Percentiles rank a stretch among this genome's conserved stretches.
Evolutionary conservation across 1,140 invertebrate genomes (phyloP).

Genomic region (Psilanteris sp.): DNA sequence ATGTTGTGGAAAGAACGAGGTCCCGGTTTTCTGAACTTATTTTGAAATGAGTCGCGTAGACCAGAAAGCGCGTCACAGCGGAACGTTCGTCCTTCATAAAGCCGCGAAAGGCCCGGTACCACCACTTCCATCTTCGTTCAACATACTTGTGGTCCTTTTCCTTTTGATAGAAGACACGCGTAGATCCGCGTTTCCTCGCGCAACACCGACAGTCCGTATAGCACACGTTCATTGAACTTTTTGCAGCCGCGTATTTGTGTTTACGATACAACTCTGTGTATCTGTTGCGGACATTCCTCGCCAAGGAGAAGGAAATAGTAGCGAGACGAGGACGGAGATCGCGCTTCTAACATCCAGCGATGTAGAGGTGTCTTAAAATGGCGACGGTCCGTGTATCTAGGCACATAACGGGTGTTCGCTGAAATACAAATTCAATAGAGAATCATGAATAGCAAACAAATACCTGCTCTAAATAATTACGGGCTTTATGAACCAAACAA

Average conservation of each 20-base stretch:
- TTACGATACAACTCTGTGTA: slow-evolving; percentile 61
- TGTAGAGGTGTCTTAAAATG: slow-evolving; percentile 63
- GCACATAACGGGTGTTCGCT: slow-evolving; percentile 53
- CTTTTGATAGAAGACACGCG: slow-evolving; percentile 47
- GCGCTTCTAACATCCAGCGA: slow-evolving; percentile 44
- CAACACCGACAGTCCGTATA: slow-evolving; percentile 37
- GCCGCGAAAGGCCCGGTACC: slow-evolving; percentile 49
- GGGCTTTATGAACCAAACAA: too few species aligned
- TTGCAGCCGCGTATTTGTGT: slow-evolving; percentile 59
- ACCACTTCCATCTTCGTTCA: slow-evolving; percentile 25
- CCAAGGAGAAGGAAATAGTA: slow-evolving; percentile 46
- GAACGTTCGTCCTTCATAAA: slow-evolving; percentile 46
- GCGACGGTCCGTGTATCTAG: slow-evolving; percentile 60
- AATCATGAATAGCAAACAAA: too few species aligned
- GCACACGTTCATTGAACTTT: slow-evolving; percentile 66
- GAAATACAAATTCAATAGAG: slow-evolving; percentile 14
- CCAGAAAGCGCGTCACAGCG: slow-evolving; percentile 28
- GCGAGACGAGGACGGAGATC: slow-evolving; percentile 43
- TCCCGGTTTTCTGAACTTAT: too few species aligned
- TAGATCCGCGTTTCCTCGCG: slow-evolving; percentile 23
- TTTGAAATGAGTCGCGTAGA: slow-evolving; percentile 10
- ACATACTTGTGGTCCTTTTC: slow-evolving; percentile 38
- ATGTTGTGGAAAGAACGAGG: too few species aligned
- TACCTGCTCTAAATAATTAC: too few species aligned
- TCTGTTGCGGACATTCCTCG: slow-evolving; percentile 59